Evolutionary conservation across 2,888 invertebrate species (phyloP), one percentile per base, ranked within the genome.

Genomic region (Lucinisca nassula): DNA sequence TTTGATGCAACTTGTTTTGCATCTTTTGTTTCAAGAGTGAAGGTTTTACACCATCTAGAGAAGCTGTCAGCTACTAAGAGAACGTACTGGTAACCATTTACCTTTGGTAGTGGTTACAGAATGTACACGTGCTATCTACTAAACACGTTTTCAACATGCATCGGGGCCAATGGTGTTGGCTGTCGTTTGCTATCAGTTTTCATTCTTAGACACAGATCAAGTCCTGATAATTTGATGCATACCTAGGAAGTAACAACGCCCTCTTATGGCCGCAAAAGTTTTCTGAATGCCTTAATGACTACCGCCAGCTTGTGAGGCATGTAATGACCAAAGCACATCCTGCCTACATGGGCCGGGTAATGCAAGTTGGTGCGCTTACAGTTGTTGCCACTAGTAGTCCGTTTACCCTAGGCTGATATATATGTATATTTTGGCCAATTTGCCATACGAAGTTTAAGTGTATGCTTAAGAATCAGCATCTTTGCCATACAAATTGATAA

Each of bases 41-140:
- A 88, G 0, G 82, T 79, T 72, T 85, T 79, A 24, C 78, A 55
- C 88, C 84, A 85, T 67, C 83, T 79, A 24, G 82, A 82, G 30
- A 84, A 87, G 38, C 83, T 87, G 49, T 81, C 87, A 38, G 81
- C 76, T 8, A 87, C 49, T 0, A 84, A 51, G 6, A 84, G 73
- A n/a, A 87, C 79, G n/a, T 87, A 74, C 38, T 83, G 67, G 38
- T 82, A 58, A 14, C 83, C 83, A 30, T 75, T 76, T 49, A 58
- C 72, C 27, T 72, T 87, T 32, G 79, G 83, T 21, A 83, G 51
- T 6, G 82, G 75, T 0, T 81, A 74, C 24, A 84, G 32, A 24
- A 87, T 87, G 37, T 87, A 84, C 32, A 88, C 85, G 24, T 88
- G 85, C 27, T 77, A 27, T 4, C 82, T 4, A 35, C 49, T 55